Base-by-base conservation (phyloP, 2,797 vertebrate species). In the Poeciliopsis paucimaculata region DNA sequence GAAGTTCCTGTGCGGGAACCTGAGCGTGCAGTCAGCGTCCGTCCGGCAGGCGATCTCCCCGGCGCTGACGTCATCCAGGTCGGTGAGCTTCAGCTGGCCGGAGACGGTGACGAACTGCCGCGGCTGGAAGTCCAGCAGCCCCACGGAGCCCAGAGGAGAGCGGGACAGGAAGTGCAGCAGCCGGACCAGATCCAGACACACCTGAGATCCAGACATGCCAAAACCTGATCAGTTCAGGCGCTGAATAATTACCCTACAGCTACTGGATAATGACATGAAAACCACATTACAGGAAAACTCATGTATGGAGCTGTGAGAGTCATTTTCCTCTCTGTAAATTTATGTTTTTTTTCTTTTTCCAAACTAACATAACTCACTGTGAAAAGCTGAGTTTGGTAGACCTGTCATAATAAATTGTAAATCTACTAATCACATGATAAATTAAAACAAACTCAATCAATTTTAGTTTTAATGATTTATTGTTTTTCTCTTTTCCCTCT, bases 71-170 rank as follows among this genome's bases (percentile, higher is more conserved):
- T 98, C 97, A 23, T 98, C 97, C 91, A 98, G 90, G 92, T 98
- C 97, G 0, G 97, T 97, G 84, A 98, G 96, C 94, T 98, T 98
- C 72, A 98, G 94, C 83, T 94, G 92, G 51, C 97, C 97, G 8
- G 96, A 95, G 83, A 97, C 97, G 62, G 96, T 95, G 84, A 98
- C 96, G 82, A 98, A 98, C 95, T 98, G 97, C 70, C 96, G 96
- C 0, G 97, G 97, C 93, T 98, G 97, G 91, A 98, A 98, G 94
- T 98, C 97, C 94, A 98, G 92, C 82, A 98, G 95, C 53, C 94
- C 96, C 90, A 98, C 95, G 2, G 97, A 97, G 84, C 97, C 97
- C 90, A 98, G 92, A 8, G 97, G 97, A 16, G 97, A 97, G 89
- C 85, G 92, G 60, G 97, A 97, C 79, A 98, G 95, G 92, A 97